Evolutionary conservation across 2,113 vertebrate genomes (phyloP), one percentile per base, ranked within the genome.

Genomic region (Ceyx margarethae): DNA sequence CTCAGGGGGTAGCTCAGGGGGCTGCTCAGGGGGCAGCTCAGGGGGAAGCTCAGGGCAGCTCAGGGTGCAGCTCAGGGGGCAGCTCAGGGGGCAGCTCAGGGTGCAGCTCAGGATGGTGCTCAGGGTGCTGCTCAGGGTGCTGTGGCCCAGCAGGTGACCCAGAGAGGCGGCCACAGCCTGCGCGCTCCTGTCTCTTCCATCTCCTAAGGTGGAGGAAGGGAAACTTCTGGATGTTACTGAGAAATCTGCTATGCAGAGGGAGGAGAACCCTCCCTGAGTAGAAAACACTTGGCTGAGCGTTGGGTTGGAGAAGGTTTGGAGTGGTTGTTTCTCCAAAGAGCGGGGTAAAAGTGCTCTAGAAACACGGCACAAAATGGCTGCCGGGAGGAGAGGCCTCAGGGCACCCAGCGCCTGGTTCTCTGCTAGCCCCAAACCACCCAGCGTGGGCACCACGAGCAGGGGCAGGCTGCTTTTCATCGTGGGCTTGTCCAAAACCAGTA

Each of bases 101-200:
- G 29, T 1, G 45, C 37, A 21, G 25, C 45, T 40, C 11, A 1
- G 15, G 23, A 5, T 5, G 29, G 1, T 33, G 37, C 37, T 37
- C 37, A 25, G 31, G 9, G 29, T 2, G 45, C 46, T 26, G 26
- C 46, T 40, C 11, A 1, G 15, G 25, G 6, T 5, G 43, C 1
- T 13, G n/a, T 7, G 46, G 11, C 1, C 2, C 4, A 31, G 74
- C 37, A 2, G 48, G 60, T 3, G 1, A 6, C 19, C 51, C 7
- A 17, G 7, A 4, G 68, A 26, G 26, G 18, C 3, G 35, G 13
- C 28, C 2, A 4, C 11, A 4, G 7, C 4, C 4, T 6, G 57
- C 3, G 15, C 0, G 13, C 28, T 26, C 4, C 11, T 4, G 1
- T 4, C 46, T 18, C 42, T 7, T 2, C 15, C 6, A 2, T 9